Conservation (phyloP, 2,888 invertebrate species). For the Blastobasis lacticolella region DNA sequence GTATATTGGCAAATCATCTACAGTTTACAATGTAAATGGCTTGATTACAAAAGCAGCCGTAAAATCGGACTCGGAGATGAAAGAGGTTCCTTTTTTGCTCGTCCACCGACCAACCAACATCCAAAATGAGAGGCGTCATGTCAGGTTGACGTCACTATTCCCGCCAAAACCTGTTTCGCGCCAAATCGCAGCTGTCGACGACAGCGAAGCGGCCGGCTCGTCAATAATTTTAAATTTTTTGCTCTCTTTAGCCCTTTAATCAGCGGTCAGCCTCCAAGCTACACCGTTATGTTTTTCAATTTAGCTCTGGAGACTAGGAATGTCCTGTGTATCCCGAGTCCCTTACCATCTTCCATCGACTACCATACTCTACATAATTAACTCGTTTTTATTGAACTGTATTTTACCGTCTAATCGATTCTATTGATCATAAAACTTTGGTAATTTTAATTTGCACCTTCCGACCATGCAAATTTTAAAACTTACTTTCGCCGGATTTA, state of each 20-base stretch:
- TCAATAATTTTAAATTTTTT: conserved; percentile 6
- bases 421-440: too few species aligned
- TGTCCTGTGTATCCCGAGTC: too few species aligned
- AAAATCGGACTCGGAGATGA: conserved; percentile 43
- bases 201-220: conserved; percentile 39
- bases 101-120: conserved; percentile 13
- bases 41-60: conserved; percentile 31
- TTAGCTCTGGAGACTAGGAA: conserved; percentile 7
- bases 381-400: too few species aligned
- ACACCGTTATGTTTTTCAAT: conserved; percentile 58
- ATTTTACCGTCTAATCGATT: too few species aligned
- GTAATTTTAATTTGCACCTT: too few species aligned
- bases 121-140: conserved; percentile 47
- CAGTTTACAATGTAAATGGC: too few species aligned
- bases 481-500: too few species aligned
- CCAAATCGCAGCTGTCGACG: conserved; percentile 69
- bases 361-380: too few species aligned
- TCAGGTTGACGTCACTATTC: conserved; percentile 60
- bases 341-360: too few species aligned
- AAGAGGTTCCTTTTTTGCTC: conserved; percentile 44
- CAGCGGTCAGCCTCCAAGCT: conserved; percentile 46
- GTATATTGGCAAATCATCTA: too few species aligned
- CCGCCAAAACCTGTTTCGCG: conserved; percentile 65
- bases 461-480: too few species aligned
- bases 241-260: not conserved